A percentile compares a stretch with the other conserved stretches of the same genome.
Evolutionary conservation across 1,140 invertebrate genomes (phyloP).

Genomic region (Leguminivora glycinivorella): DNA sequence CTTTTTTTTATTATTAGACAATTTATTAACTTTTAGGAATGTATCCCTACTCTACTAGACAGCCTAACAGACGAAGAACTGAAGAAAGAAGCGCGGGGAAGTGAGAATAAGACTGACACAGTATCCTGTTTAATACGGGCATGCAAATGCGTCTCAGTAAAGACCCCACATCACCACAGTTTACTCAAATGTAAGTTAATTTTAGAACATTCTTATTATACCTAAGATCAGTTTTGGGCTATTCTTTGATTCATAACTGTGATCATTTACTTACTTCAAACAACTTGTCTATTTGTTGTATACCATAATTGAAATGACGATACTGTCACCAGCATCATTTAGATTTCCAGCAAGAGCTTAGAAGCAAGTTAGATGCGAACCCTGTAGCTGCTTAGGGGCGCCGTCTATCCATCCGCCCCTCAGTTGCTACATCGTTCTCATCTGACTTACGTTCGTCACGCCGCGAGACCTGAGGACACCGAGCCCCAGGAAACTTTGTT

Average conservation of each 20-base stretch:
- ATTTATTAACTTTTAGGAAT: conserved; percentile 82
- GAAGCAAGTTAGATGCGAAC: conserved; percentile 48
- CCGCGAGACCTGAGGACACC: conserved; percentile 31
- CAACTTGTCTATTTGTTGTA: no score
- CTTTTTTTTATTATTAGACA: background rate
- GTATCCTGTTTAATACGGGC: conserved; percentile 94
- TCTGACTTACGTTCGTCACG: conserved; percentile 44
- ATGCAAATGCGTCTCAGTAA: conserved; percentile 91
- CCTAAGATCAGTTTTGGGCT: no score
- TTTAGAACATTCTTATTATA: no score
- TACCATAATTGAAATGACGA: background rate
- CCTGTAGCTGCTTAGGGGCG: conserved; percentile 79
- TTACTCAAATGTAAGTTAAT: conserved; percentile 71
- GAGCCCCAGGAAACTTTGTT: background rate
- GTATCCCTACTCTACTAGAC: conserved; percentile 94
- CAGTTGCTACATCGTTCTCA: conserved; percentile 65
- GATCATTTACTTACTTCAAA: no score
- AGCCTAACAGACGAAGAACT: conserved; percentile 98
- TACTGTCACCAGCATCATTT: background rate
- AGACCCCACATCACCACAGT: conserved; percentile 69
- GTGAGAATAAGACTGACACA: conserved; percentile 94
- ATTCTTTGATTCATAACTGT: no score
- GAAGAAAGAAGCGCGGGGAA: conserved; percentile 96
- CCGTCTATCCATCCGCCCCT: conserved; percentile 58
- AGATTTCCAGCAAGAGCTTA: background rate